Percentiles rank a stretch among this genome's conserved stretches.
phyloP scores from a whole-genome alignment of 1,140 invertebrate species.

The Diabrotica undecimpunctata region DNA sequence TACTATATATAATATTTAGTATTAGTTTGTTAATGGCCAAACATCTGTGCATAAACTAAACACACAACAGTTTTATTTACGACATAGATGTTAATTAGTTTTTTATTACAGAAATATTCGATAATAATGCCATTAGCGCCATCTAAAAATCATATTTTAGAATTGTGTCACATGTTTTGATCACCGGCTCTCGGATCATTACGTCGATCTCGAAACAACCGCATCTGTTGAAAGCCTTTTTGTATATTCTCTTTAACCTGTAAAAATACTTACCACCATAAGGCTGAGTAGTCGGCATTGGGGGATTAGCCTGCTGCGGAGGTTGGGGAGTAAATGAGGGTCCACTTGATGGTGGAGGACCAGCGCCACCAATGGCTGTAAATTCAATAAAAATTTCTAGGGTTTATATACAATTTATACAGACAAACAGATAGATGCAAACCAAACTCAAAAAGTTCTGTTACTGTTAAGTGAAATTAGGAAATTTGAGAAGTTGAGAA shows the following conservation, averaged over 20 bases:
- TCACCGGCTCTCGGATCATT: no score
- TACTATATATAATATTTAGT: no score
- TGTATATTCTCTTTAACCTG: background rate
- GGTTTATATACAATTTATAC: conserved; percentile 35
- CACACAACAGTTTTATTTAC: no score
- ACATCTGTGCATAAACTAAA: no score
- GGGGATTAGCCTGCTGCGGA: conserved; percentile 44
- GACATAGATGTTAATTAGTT: no score
- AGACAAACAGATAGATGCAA: conserved; percentile 13
- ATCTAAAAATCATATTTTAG: no score
- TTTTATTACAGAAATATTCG: no score
- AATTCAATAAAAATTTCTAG: conserved; percentile 31
- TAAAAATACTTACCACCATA: conserved; percentile 44
- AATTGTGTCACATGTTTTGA: no score
- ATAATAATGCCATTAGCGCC: no score
- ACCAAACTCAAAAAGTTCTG: conserved; percentile 21
- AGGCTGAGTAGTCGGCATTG: conserved; percentile 43
- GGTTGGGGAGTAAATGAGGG: conserved; percentile 44
- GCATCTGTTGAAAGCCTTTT: background rate
- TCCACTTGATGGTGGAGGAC: conserved; percentile 39
- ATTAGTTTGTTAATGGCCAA: no score
- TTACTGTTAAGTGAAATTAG: conserved; percentile 20
- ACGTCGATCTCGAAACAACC: no score
- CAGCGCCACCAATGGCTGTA: conserved; percentile 42
- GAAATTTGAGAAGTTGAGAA: conserved; percentile 17